Percentiles rank a stretch among this genome's conserved stretches.
These are phyloP conservation scores for Synchiropus splendidus DNA, from an alignment of 2,113 vertebrate species.

Conservation along the genomic window DNA sequence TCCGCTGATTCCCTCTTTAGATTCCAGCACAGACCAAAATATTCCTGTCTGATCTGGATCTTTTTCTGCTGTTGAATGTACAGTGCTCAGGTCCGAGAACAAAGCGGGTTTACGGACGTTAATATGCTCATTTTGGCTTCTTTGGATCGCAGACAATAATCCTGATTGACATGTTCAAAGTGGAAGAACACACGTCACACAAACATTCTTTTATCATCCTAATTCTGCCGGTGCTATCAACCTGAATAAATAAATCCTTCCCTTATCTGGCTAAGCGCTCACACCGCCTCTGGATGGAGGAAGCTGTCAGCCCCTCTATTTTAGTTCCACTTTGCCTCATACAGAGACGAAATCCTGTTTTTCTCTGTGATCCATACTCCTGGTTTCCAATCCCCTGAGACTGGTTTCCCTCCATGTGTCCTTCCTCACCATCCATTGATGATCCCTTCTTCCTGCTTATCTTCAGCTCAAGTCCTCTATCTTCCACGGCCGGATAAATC, in stretches of 20 bases:
- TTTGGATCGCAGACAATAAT: conserved; percentile 45
- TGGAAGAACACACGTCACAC: conserved; percentile 20
- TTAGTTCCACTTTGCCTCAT: conserved; percentile 47
- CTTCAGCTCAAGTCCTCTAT: conserved; percentile 12
- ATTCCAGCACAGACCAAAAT: conserved; percentile 44
- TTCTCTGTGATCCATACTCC: conserved; percentile 42
- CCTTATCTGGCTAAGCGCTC: conserved; percentile 59
- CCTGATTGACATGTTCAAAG: conserved; percentile 45
- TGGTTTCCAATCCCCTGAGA: conserved; percentile 37
- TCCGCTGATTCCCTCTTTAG: conserved; percentile 30
- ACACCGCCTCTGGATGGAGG: conserved; percentile 45
- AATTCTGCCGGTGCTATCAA: conserved; percentile 44
- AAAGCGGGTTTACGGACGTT: conserved; percentile 20
- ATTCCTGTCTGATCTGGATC: conserved; percentile 39
- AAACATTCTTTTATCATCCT: conserved; percentile 48
- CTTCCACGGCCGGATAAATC: conserved; percentile 36
- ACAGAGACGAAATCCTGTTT: conserved; percentile 56
- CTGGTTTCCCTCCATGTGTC: conserved; percentile 28
- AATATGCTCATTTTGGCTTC: conserved; percentile 27
- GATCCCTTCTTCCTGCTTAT: conserved; percentile 47
- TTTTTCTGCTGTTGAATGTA: conserved; percentile 19
- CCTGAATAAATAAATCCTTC: conserved; percentile 59
- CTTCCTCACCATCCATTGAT: conserved; percentile 26
- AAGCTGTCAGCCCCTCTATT: conserved; percentile 60
- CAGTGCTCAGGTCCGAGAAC: conserved; percentile 24